Base-by-base conservation (phyloP, 2,113 vertebrate genomes). In the Delphinus delphis region DNA sequence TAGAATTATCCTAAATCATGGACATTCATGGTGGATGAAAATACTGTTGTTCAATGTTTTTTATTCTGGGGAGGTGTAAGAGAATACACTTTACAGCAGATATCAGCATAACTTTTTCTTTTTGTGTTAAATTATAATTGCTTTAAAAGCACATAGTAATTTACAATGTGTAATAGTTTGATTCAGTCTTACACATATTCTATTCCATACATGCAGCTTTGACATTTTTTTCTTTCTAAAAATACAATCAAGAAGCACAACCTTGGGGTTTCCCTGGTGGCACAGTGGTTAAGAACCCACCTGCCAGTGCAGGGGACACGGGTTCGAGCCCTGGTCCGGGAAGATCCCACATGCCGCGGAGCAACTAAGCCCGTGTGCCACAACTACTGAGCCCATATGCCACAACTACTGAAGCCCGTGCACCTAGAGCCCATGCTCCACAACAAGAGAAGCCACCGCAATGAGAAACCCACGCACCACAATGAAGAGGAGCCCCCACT, bases 11-110 rank as follows among this genome's bases (percentile, higher is more conserved):
- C 50, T 63, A n/a, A 87, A 95, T 84, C 2, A 44, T 97, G 84
- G 20, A 53, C 10, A 38, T 53, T 65, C 14, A 7, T 63, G 23
- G 31, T n/a, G 25, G 73, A 83, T 1, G 7, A 84, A 96, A 89
- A 6, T 26, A 95, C 95, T 94, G 82, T 85, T 98, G 68, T 65
- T 87, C 58, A 41, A 95, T 94, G 88, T 10, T 4, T 88, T 95
- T 97, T 71, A 38, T 12, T 70, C 53, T 88, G 47, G 23, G 73
- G 55, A 67, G 73, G 47, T 60, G 23, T n/a, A 76, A 68, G 47
- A 8, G 77, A 93, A 68, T 38, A 47, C 1, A 2, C 1, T 8
- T 28, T 71, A 18, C 11, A 84, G 23, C 28, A 82, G 38, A 5
- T 55, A 90, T 70, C 10, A 76, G 26, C 38, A 88, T 68, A 67